Conservation (phyloP, 2,797 vertebrate genomes). For the Cichlasoma orientale region DNA sequence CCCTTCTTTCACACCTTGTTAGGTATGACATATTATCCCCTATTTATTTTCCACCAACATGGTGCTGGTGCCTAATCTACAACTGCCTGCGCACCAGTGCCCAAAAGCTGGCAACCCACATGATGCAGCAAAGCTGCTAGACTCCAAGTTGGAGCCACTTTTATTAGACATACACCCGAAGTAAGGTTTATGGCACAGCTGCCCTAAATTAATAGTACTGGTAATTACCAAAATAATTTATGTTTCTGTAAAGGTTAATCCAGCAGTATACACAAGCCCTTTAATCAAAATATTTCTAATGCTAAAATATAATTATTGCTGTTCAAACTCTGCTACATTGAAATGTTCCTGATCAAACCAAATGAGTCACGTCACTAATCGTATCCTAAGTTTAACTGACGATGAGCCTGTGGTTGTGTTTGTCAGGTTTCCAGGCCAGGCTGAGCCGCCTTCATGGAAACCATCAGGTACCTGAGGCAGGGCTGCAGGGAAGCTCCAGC, state of each 20-base stretch:
- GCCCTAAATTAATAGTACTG: not conserved
- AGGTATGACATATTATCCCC: not conserved
- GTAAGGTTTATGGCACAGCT: not conserved
- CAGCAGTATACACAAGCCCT: not conserved
- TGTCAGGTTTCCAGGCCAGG: slow-evolving; percentile 90
- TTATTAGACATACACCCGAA: not conserved
- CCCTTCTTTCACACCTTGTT: not conserved
- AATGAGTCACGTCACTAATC: not conserved
- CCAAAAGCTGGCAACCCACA: not conserved
- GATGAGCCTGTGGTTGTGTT: not conserved
- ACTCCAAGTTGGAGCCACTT: not conserved
- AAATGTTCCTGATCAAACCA: not conserved
- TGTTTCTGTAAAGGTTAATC: not conserved
- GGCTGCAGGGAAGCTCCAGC: slow-evolving; percentile 79
- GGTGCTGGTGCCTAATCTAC: not conserved
- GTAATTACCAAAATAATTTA: not conserved
- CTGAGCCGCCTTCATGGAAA: slow-evolving; percentile 88
- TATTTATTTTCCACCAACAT: not conserved
- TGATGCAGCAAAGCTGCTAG: too few species aligned
- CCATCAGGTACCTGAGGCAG: slow-evolving; percentile 61
- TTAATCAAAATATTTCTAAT: not conserved
- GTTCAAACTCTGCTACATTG: not conserved
- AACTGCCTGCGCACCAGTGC: not conserved
- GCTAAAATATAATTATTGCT: not conserved
- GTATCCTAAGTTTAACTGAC: not conserved